phyloP scores from a whole-genome alignment of 2,797 vertebrate genomes.

The Anas bahamensis region DNA sequence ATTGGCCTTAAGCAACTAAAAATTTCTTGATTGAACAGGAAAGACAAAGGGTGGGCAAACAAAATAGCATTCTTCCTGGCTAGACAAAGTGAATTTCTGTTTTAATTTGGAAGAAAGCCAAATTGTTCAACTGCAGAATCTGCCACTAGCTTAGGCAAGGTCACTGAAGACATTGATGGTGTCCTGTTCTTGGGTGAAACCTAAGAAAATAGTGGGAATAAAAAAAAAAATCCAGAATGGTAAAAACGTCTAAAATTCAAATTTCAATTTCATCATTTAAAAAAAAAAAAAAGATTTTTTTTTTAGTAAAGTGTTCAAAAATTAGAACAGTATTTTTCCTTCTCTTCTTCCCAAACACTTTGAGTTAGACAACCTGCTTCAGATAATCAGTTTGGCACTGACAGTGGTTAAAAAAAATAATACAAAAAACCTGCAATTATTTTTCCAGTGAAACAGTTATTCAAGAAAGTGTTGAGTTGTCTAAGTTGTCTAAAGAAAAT shows the following conservation, averaged over 20 bases:
- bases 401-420: background rate
- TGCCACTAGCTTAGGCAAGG: background rate
- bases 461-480: background rate
- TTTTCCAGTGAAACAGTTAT: background rate
- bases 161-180: background rate
- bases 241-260: background rate
- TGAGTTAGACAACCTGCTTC: background rate
- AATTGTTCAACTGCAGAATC: background rate
- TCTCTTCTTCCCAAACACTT: background rate
- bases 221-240: background rate
- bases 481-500: background rate
- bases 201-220: background rate
- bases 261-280: background rate
- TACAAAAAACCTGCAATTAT: background rate
- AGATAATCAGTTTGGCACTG: background rate
- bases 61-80: background rate
- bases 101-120: background rate
- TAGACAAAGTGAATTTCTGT: background rate
- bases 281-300: too few species aligned
- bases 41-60: background rate
- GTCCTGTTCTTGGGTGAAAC: background rate
- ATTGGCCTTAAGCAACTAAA: background rate
- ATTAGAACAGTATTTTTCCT: background rate
- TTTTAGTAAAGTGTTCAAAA: background rate
- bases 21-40: background rate